Base-by-base conservation (phyloP, 2,113 vertebrate species). In the Nibea coibor region DNA sequence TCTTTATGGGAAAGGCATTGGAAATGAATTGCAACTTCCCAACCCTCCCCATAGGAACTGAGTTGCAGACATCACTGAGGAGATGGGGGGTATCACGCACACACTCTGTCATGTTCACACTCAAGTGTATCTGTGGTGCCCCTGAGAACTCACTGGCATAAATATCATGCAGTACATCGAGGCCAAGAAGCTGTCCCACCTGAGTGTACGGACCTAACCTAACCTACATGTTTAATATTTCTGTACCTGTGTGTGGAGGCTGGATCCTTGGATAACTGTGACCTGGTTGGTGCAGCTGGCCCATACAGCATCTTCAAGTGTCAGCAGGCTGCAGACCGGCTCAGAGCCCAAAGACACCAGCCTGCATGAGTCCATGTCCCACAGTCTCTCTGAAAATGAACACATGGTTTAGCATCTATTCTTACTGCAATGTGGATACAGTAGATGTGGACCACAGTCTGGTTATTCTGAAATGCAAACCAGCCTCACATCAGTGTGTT, bases 241-340 rank as follows among this genome's bases (percentile, higher is more conserved):
- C 35, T 14, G 43, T 45, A 90, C 89, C 89, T 87, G 59, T 56
- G 64, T 78, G 50, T 68, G 66, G 35, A 82, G 86, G 26, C 64
- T 77, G 61, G 63, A 58, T 68, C 67, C 84, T 3, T 90, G 75
- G 53, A 90, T 75, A 42, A 88, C 84, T 4, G 75, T 72, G 43
- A 90, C 81, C 15, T 51, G 78, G 82, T 88, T 86, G 28, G 26
- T 72, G 69, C 84, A 88, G 68, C 86, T 75, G 45, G 86, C 86
- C 89, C 89, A 90, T 1, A 78, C 76, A 10, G 72, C 4, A n/a
- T 86, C 78, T 64, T 84, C 72, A 8, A 88, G 26, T 2, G 84
- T 69, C 59, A 90, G 65, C 64, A 90, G 65, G 72, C 26, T 42
- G 59, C n/a, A 50, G 54, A 90, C 81, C 0, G 76, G 79, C 16